A percentile compares a stretch with the other conserved stretches of the same genome.
Conservation (phyloP, 2,888 invertebrate species). For the Orchesellides sinensis region DNA sequence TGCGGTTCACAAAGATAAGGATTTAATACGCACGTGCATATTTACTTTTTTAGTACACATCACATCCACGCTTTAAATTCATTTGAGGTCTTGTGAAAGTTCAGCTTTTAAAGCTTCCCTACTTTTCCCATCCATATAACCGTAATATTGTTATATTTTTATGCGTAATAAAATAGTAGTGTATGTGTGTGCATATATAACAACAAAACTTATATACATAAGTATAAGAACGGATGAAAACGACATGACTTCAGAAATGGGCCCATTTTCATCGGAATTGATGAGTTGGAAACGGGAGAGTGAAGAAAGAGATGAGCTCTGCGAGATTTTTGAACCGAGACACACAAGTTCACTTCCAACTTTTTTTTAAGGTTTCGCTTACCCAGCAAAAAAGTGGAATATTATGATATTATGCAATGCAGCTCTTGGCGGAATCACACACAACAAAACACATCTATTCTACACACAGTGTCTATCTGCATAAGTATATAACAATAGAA, state of each 20-base stretch:
- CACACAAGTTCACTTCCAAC: not conserved
- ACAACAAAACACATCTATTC: not conserved
- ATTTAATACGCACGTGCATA: not conserved
- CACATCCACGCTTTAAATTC: slow-evolving; percentile 45
- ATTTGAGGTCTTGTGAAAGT: slow-evolving; percentile 40
- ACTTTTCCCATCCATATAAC: not conserved
- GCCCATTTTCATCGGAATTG: slow-evolving; percentile 55
- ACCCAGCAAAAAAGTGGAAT: slow-evolving; percentile 44
- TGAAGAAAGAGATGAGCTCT: not conserved
- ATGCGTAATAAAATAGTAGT: slow-evolving; percentile 47
- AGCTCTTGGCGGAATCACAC: too few relatives aligned
- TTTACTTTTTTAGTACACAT: too few relatives aligned
- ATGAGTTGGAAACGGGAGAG: slow-evolving; percentile 49
- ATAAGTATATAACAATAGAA: not conserved
- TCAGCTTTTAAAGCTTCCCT: not conserved
- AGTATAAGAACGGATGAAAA: too few relatives aligned
- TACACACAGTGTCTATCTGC: not conserved
- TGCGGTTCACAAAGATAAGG: not conserved
- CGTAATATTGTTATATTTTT: slow-evolving; percentile 40
- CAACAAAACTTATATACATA: slow-evolving; percentile 12
- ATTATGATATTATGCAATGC: slow-evolving; percentile 17
- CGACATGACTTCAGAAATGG: slow-evolving; percentile 56
- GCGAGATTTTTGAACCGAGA: slow-evolving; percentile 6
- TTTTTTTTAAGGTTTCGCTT: slow-evolving; percentile 35
- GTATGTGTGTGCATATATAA: not conserved